Percentiles rank a stretch among this genome's conserved stretches.
phyloP scores from a whole-genome alignment of 2,797 vertebrate genomes.

The Tamandua tetradactyla region DNA sequence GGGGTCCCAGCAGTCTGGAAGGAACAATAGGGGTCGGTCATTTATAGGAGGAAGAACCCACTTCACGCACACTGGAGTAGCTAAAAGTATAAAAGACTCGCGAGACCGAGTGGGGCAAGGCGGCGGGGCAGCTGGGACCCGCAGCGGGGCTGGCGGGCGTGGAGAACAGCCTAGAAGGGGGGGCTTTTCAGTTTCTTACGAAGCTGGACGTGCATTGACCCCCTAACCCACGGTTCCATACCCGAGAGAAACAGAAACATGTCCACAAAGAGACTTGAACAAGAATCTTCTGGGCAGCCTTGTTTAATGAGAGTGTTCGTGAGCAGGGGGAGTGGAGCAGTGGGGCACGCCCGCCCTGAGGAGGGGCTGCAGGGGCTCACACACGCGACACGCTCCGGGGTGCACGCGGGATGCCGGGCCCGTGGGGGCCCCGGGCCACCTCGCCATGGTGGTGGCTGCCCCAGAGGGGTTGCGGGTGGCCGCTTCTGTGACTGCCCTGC shows the following conservation, averaged over 20 bases:
- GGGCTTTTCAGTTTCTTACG: not conserved
- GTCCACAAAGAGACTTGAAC: not conserved
- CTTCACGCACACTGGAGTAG: not conserved
- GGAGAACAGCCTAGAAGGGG: accelerated
- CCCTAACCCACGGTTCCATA: not conserved
- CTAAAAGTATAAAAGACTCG: not conserved
- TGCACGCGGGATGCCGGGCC: no score
- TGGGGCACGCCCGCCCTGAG: no score
- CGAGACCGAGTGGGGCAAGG: not conserved
- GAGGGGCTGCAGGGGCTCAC: no score
- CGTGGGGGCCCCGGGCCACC: no score
- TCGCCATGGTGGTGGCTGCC: no score
- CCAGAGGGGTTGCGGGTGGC: no score
- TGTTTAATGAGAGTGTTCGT: no score
- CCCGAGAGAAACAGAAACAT: not conserved
- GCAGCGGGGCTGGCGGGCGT: accelerated
- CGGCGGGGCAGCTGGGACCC: accelerated
- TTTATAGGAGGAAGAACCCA: not conserved
- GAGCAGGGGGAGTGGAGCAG: no score
- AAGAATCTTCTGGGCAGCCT: not conserved
- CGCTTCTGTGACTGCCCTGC: not conserved
- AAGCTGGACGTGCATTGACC: not conserved
- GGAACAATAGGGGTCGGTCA: not conserved
- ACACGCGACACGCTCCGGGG: no score
- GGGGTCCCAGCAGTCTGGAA: not conserved